phyloP scores from a whole-genome alignment of 2,113 vertebrate genomes.

The Sigmodon hispidus region DNA sequence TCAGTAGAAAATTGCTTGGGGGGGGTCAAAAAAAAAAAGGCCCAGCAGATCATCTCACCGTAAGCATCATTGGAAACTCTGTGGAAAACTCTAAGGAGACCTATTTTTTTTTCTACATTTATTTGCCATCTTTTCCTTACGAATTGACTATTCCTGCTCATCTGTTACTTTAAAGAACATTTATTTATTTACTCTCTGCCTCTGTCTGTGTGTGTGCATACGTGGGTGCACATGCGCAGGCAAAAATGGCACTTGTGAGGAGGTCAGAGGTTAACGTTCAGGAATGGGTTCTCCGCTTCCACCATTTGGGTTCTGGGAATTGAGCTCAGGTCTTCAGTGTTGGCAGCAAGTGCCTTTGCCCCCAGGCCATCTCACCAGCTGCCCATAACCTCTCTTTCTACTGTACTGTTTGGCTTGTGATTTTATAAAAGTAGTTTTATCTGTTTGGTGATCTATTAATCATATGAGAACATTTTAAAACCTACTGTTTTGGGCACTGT shows the following conservation, averaged over 20 bases:
- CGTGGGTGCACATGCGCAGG: not conserved
- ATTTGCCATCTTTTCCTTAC: not conserved
- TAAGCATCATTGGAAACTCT: not conserved
- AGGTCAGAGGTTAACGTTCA: not conserved
- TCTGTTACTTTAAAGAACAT: not conserved
- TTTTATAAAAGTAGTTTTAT: constrained; percentile 9
- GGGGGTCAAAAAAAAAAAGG: no score
- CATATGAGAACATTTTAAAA: not conserved
- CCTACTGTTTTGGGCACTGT: not conserved
- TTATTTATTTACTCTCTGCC: not conserved
- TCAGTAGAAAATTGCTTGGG: constrained; percentile 12
- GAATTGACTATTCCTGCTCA: constrained; percentile 13
- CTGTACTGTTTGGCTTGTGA: constrained; percentile 23
- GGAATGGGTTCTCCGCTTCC: not conserved
- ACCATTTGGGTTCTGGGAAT: not conserved
- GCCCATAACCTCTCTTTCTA: not conserved
- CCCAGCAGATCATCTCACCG: not conserved
- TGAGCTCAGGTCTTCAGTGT: not conserved
- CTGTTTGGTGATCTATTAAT: constrained; percentile 20
- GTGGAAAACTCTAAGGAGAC: not conserved
- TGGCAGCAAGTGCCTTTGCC: not conserved
- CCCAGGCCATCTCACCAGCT: not conserved
- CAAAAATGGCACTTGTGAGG: not conserved
- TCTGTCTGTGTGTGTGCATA: not conserved
- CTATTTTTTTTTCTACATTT: not conserved